Base-by-base conservation (phyloP, 2,113 vertebrate species). In the Tragulus kanchil region DNA sequence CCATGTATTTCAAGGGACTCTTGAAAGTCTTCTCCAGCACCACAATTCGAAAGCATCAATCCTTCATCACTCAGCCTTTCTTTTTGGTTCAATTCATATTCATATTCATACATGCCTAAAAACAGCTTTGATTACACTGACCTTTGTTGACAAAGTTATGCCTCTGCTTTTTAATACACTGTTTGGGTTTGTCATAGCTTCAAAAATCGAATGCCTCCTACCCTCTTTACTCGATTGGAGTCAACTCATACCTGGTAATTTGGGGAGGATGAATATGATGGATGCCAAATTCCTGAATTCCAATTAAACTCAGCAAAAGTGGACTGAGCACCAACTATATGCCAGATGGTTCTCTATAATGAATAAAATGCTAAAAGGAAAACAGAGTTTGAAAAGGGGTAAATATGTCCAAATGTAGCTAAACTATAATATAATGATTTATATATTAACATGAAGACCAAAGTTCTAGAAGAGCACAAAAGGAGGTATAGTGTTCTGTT, bases 221-320 rank as follows among this genome's bases (percentile, higher is more conserved):
- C 1, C 1, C 4, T 23, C 36, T 84, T 14, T 87, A 81, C 31
- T 26, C 9, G 85, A 3, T 3, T 61, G 45, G 17, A 83, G 50
- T 12, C 69, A 73, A 81, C 10, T 45, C 1, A 28, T 9, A 48
- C 17, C 23, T 83, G 69, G 59, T 67, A 79, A 69, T 84, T 75
- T 62, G 69, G n/a, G 5, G 64, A 95, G 42, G 12, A 69, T 59
- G 19, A 94, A 15, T 48, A 71, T 89, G 45, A 84, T 64, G 28
- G 7, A 31, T 75, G 25, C 2, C 50, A 77, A 56, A 10, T 93
- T 96, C 54, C 78, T 85, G 50, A 85, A 86, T 94, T 86, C 21
- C 17, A 75, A 78, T 85, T 92, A 58, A 93, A 93, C 88, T 92
- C 26, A 93, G 45, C 45, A 85, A 91, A 94, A 89, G 48, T 31